Evolutionary conservation across 2,888 invertebrate species (phyloP).

Genomic region (Hanleya hanleyi): DNA sequence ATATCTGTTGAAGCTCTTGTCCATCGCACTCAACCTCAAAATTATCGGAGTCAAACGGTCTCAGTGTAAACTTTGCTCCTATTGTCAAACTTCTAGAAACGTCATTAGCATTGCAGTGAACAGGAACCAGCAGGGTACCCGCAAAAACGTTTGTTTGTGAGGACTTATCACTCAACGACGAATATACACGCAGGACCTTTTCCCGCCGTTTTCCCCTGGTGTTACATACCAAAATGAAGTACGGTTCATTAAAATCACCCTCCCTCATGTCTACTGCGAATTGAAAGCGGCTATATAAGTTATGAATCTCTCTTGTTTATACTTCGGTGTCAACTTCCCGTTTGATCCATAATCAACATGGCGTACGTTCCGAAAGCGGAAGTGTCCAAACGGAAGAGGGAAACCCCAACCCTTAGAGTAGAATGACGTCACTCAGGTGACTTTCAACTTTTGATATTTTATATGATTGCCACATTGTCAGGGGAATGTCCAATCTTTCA

Average conservation of each 20-base stretch:
- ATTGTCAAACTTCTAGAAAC: neutral
- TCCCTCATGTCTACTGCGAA: slow-evolving; percentile 10
- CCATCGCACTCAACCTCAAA: neutral
- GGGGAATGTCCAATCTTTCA: no score
- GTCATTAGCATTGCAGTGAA: neutral
- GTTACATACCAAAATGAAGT: neutral
- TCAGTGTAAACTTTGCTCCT: neutral
- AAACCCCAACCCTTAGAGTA: no score
- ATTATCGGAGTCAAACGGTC: neutral
- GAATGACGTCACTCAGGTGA: no score
- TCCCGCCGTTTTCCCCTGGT: neutral
- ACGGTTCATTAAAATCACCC: neutral
- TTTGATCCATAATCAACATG: no score
- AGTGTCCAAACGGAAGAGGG: no score
- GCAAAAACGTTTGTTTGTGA: neutral
- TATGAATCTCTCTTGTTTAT: no score
- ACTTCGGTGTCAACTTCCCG: no score
- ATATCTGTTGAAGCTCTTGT: neutral
- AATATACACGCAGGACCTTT: neutral
- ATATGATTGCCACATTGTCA: no score
- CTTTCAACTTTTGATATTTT: no score
- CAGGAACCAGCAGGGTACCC: neutral
- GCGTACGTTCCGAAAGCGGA: no score
- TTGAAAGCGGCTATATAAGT: no score
- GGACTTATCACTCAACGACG: neutral